Evolutionary conservation across 2,113 vertebrate species (phyloP).

Genomic region (Pogonocichla stellata): DNA sequence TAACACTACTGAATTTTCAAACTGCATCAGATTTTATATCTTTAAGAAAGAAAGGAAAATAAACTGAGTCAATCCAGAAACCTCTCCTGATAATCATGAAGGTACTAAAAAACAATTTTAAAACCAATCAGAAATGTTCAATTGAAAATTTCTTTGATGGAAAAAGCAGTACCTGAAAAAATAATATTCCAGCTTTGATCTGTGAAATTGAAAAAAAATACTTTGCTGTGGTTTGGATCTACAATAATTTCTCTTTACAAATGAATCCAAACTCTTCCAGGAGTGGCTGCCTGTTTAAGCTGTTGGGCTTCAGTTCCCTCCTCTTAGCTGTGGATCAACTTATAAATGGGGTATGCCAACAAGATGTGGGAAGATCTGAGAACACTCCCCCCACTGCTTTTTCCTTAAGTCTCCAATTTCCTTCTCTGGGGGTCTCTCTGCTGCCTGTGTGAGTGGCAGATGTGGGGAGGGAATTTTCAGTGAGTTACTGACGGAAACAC

Average conservation of each 20-base stretch:
- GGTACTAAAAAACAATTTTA: background rate
- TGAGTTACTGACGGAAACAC: background rate
- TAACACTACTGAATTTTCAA: background rate
- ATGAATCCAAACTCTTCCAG: background rate
- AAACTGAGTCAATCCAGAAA: background rate
- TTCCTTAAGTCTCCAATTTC: background rate
- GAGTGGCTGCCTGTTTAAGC: background rate
- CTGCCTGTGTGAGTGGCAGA: background rate
- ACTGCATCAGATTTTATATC: background rate
- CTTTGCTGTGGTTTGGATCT: background rate
- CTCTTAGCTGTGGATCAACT: background rate
- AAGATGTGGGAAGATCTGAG: background rate
- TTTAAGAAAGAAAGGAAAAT: background rate
- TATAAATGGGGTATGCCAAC: background rate
- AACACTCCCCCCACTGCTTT: background rate
- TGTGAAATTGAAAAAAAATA: background rate
- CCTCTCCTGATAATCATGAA: background rate
- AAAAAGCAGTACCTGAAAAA: constrained; percentile 9
- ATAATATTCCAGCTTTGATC: background rate
- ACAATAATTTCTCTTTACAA: background rate
- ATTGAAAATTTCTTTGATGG: background rate
- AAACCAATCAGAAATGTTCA: background rate
- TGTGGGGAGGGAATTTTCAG: background rate
- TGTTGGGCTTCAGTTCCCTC: background rate
- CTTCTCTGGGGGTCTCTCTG: background rate